A percentile compares a stretch with the other conserved stretches of the same genome.
phyloP scores from a whole-genome alignment of 2,888 invertebrate genomes.

The Cataglyphis rosenhaueri region DNA sequence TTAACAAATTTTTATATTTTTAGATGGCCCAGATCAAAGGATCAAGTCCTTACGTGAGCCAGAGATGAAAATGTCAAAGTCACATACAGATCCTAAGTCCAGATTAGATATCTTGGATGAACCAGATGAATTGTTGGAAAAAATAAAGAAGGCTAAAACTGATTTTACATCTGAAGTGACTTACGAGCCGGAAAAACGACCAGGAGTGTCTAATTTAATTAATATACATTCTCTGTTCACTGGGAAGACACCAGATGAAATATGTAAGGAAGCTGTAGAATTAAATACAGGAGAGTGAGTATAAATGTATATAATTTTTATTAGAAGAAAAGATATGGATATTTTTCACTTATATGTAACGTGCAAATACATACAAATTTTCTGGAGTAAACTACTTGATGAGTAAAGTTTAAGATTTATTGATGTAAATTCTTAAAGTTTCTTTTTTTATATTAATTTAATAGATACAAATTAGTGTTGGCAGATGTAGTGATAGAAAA shows the following conservation, averaged over 20 bases:
- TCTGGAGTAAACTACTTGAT: background rate
- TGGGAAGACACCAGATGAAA: constrained; percentile 89
- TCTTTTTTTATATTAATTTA: constrained; percentile 63
- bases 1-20: constrained; percentile 44
- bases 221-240: constrained; percentile 92
- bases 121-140: constrained; percentile 89
- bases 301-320: constrained; percentile 42
- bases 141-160: constrained; percentile 95
- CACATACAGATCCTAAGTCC: constrained; percentile 92
- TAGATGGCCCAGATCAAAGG: constrained; percentile 88
- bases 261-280: constrained; percentile 88
- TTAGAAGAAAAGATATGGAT: background rate
- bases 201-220: constrained; percentile 96
- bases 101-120: constrained; percentile 93
- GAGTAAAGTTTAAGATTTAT: background rate
- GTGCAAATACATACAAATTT: background rate
- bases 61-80: constrained; percentile 98
- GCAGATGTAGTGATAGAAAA: constrained; percentile 91
- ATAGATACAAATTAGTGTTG: constrained; percentile 90
- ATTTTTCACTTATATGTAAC: background rate
- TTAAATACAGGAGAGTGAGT: constrained; percentile 91
- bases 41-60: constrained; percentile 95
- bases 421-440: background rate
- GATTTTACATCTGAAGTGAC: constrained; percentile 94
- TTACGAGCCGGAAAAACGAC: constrained; percentile 91